Base-by-base conservation (phyloP, 2,797 vertebrate species). In the Bucorvus abyssinicus region DNA sequence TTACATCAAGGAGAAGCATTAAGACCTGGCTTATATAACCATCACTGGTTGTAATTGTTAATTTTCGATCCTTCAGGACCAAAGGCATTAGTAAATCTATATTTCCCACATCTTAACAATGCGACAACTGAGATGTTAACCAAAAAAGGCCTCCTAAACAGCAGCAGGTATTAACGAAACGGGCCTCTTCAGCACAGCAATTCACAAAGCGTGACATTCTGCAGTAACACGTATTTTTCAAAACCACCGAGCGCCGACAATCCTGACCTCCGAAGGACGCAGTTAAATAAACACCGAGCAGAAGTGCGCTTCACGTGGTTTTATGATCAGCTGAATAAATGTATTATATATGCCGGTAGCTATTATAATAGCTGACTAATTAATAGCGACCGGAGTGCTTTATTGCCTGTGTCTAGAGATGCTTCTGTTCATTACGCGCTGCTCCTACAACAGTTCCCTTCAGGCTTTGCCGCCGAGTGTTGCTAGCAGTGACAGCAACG, bases 341-440 rank as follows among this genome's bases (percentile, higher is more conserved):
- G 50, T 1, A 55, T 59, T 57, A 45, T 4, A 32, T 7, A 21
- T 15, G 11, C 50, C 42, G 78, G 13, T 73, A 55, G 32, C 42
- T 69, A 65, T 71, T 40, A 22, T 59, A 94, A 90, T 61, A 61
- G 81, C 84, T 69, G 84, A 16, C 84, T 90, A 96, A 93, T 84
- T 90, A 93, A 95, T n/a, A 82, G 84, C 19, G 64, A 94, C 61
- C 93, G n/a, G 64, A 95, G 94, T 73, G 96, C 93, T 57, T 93
- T 64, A 95, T 10, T 85, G 94, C 70, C 78, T 23, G 73, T 24
- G 50, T 40, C 69, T 76, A 50, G 65, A 97, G 95, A 89, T 82
- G 45, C 56, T 47, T 45, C 53, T 75, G 56, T 56, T 57, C 80
- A 50, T 19, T n/a, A 7, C 73, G 63, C 19, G 20, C 53, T 19